Percentiles rank a stretch among this genome's conserved stretches.
Evolutionary conservation across 2,797 vertebrate genomes (phyloP).

Genomic region (Nasua narica): DNA sequence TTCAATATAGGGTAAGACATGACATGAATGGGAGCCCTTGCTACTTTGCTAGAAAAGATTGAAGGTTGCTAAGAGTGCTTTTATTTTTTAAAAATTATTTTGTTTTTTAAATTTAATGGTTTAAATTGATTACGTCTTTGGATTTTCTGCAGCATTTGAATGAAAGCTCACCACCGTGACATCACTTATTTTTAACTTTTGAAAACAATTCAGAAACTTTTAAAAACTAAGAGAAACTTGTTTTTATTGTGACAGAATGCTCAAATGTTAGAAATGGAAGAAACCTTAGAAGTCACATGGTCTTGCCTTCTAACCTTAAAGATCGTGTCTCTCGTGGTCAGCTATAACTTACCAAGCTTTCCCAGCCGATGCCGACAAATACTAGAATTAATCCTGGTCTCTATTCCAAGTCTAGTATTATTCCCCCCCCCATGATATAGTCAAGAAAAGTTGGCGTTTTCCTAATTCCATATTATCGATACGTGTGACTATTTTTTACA

Average conservation of each 20-base stretch:
- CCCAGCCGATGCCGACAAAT: background rate
- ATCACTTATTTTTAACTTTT: background rate
- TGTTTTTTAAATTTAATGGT: background rate
- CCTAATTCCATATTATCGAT: background rate
- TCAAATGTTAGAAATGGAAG: background rate
- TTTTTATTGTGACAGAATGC: constrained; percentile 1
- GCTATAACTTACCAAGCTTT: background rate
- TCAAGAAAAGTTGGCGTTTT: background rate
- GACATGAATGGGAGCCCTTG: background rate
- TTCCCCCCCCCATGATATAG: background rate
- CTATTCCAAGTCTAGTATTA: background rate
- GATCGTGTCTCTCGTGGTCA: background rate
- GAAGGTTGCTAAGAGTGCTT: background rate
- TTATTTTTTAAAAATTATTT: background rate
- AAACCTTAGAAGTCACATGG: background rate
- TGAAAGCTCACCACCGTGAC: background rate
- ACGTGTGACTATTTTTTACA: background rate
- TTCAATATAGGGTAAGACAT: constrained; percentile 93
- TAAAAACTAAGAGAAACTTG: background rate
- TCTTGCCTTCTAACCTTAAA: background rate
- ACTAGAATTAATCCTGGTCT: background rate
- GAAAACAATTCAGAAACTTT: constrained; percentile 6
- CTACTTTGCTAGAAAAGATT: background rate
- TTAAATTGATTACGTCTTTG: background rate
- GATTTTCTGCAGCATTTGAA: constrained; percentile 26